These are phyloP conservation scores for Aphelenchoides besseyi DNA, from an alignment of 1,140 invertebrate species.

Conservation along the genomic window DNA sequence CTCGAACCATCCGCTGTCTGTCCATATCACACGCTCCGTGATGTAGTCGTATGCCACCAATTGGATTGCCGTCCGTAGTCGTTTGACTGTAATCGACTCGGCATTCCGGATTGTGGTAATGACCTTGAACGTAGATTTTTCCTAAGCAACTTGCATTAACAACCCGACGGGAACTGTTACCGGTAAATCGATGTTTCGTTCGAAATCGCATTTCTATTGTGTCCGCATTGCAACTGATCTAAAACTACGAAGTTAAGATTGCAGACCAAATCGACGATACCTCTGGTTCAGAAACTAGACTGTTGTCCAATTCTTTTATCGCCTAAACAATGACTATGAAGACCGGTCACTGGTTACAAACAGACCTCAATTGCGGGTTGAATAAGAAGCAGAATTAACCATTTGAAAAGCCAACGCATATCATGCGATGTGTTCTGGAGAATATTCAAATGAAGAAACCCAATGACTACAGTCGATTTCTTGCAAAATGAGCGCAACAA, in stretches of 20 bases:
- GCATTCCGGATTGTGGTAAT: constrained; percentile 60
- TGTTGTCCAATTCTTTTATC: constrained; percentile 47
- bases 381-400: constrained; percentile 1
- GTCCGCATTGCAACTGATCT: constrained; percentile 57
- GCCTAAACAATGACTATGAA: constrained; percentile 5
- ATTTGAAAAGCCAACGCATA: not conserved
- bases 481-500: not conserved
- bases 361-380: not conserved
- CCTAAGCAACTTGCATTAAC: constrained; percentile 30
- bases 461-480: not conserved
- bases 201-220: constrained; percentile 61
- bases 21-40: constrained; percentile 62
- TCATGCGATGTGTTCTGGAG: not conserved
- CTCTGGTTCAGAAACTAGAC: constrained; percentile 52
- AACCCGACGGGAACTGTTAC: constrained; percentile 27
- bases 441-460: too few species aligned
- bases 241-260: too few species aligned
- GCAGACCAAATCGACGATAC: too few species aligned
- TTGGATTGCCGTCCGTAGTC: constrained; percentile 40
- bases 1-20: constrained; percentile 50
- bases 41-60: constrained; percentile 55
- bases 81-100: constrained; percentile 56
- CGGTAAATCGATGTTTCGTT: constrained; percentile 55
- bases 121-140: constrained; percentile 59
- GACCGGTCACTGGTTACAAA: not conserved